Conservation (phyloP, 2,888 invertebrate species). For the Gymnosoma rotundatum region DNA sequence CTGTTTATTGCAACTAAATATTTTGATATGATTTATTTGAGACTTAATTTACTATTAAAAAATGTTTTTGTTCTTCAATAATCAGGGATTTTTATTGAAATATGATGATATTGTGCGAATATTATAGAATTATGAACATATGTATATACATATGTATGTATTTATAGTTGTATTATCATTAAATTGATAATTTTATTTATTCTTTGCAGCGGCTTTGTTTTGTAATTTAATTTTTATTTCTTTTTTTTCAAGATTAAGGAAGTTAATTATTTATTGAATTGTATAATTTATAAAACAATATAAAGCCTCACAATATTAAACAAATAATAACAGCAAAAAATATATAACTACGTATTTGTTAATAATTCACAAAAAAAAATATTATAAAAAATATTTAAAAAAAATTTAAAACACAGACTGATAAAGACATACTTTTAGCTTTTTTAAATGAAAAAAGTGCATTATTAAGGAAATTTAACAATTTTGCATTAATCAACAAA, state of each 20-base stretch:
- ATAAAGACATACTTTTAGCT: constrained; percentile 39
- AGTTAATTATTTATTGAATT: constrained; percentile 57
- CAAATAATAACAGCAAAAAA: constrained; percentile 19
- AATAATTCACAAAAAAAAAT: constrained; percentile 28
- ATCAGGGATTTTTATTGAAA: constrained; percentile 25
- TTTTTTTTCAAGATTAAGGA: constrained; percentile 43
- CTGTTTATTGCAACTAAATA: no score
- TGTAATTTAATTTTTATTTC: constrained; percentile 4
- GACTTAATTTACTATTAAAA: no score
- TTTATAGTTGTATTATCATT: constrained; percentile 8
- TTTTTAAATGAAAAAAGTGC: constrained; percentile 16
- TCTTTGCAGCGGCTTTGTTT: constrained; percentile 27
- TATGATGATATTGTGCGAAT: neutral
- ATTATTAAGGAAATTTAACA: constrained; percentile 44
- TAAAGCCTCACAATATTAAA: constrained; percentile 49
- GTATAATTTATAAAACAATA: constrained; percentile 58
- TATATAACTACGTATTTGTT: constrained; percentile 31
- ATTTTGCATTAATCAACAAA: constrained; percentile 26
- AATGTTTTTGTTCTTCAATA: constrained; percentile 1
- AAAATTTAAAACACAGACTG: constrained; percentile 19
- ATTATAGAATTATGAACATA: neutral
- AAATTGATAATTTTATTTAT: constrained; percentile 17
- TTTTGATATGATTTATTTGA: no score
- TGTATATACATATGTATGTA: neutral
- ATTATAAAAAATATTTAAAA: neutral